Evolutionary conservation across 2,888 invertebrate species (phyloP).

Genomic region (Caenorhabditis becei): DNA sequence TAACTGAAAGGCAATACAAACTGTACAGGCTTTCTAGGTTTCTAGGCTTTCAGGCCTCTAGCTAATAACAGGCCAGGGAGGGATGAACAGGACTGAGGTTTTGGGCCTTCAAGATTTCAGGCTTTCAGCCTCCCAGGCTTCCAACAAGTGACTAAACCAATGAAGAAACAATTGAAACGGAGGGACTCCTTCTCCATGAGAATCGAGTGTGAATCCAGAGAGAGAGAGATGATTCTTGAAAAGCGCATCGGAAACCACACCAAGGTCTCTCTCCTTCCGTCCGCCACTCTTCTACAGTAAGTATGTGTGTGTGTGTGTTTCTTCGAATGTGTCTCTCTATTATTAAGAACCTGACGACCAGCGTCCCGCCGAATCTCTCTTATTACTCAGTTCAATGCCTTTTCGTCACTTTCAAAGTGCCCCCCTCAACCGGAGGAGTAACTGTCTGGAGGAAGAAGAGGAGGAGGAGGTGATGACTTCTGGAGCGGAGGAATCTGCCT

Average conservation of each 20-base stretch:
- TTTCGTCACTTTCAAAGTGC: not conserved
- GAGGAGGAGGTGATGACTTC: too few species aligned
- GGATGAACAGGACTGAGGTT: too few species aligned
- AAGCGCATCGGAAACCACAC: constrained; percentile 43
- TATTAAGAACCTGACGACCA: constrained; percentile 51
- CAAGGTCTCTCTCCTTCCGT: constrained; percentile 30
- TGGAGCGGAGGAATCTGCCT: too few species aligned
- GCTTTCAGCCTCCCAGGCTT: too few species aligned
- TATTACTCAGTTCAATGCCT: constrained; percentile 32
- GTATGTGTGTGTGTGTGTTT: constrained; percentile 34
- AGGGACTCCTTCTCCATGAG: not conserved
- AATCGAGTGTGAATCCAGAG: not conserved
- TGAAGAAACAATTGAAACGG: not conserved
- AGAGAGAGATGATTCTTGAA: constrained; percentile 45
- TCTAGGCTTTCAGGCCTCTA: too few species aligned
- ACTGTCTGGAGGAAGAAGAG: too few species aligned
- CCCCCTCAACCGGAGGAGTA: too few species aligned
- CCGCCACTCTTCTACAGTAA: constrained; percentile 36
- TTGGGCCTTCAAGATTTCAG: too few species aligned
- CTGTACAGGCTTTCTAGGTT: too few species aligned
- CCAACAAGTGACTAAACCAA: too few species aligned
- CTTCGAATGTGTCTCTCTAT: constrained; percentile 37
- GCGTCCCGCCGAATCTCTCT: constrained; percentile 15
- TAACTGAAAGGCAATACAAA: too few species aligned
- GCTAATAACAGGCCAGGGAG: too few species aligned